phyloP scores from a whole-genome alignment of 2,113 vertebrate species.

The Pluvianellus socialis region DNA sequence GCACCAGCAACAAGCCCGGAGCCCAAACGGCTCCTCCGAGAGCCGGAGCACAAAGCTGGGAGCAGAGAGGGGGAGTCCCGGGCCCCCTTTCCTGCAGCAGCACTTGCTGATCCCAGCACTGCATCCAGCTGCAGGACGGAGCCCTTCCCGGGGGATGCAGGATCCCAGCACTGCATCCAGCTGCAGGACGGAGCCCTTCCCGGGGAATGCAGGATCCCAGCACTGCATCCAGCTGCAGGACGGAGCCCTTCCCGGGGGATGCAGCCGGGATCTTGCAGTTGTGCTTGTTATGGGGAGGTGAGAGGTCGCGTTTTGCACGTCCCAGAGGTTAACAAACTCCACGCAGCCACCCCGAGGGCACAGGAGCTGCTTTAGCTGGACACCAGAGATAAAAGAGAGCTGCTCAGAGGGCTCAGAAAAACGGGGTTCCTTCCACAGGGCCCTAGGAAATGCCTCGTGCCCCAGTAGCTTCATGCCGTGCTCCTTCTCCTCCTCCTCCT shows the following conservation, averaged over 20 bases:
- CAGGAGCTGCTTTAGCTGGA: not conserved
- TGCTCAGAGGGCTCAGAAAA: not conserved
- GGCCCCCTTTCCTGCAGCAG: not conserved
- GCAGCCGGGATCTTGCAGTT: not conserved
- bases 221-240: not conserved
- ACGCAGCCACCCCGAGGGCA: not conserved
- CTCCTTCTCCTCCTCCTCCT: not conserved
- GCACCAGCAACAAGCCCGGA: not conserved
- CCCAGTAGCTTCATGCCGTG: accelerated
- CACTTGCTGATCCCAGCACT: not conserved
- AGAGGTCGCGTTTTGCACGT: not conserved
- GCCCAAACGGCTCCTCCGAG: not conserved
- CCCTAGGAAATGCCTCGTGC: not conserved
- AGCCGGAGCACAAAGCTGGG: not conserved
- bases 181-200: not conserved
- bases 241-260: no score
- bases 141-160: not conserved
- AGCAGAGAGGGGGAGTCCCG: not conserved
- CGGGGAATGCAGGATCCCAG: not conserved
- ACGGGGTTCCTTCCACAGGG: not conserved
- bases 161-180: not conserved
- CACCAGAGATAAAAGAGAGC: not conserved
- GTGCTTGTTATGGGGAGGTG: not conserved
- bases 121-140: not conserved
- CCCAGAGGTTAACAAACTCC: not conserved